Base-by-base conservation (phyloP, 2,113 vertebrate species). In the Muntiacus reevesi region DNA sequence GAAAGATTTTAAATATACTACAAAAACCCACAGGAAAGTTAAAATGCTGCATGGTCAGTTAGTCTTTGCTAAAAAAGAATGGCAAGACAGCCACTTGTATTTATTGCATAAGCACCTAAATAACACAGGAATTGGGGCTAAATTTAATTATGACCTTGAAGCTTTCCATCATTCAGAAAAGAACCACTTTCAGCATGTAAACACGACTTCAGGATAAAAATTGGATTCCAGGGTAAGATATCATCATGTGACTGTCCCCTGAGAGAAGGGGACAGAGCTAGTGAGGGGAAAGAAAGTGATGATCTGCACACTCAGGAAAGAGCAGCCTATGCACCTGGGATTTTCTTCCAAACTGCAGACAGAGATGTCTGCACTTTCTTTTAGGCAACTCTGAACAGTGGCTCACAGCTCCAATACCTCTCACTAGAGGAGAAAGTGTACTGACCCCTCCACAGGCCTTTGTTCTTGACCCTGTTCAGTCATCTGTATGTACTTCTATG, bases 301-400 rank as follows among this genome's bases (percentile, higher is more conserved):
- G 30, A 89, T 86, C n/a, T 87, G 60, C 87, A 96, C 91, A 95
- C 47, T 93, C 67, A 78, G 52, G 92, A 54, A 81, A 92, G 96
- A 95, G 79, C 81, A 87, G 79, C 7, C 14, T 21, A 15, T 54
- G 25, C 79, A 47, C 13, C 52, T 87, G 87, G 79, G 90, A 60
- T 79, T 87, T 89, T 60, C 94, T 91, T 87, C 62, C 78, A n/a
- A 91, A 87, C 45, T 93, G 89, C 83, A 97, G 89, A 87, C 60
- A 54, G n/a, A 47, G 60, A n/a, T 36, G 71, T 93, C 30, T 82
- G 67, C 8, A 81, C 33, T 82, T 93, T 57, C 27, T 30, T 76
- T 64, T n/a, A 91, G 93, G 64, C 59, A 85, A 59, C 78, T 91
- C 79, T 74, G 52, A 47, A 94, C 95, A 91, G 64, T 57, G 59